Conservation (phyloP, 1,140 invertebrate species). For the Anastatus disparis region DNA sequence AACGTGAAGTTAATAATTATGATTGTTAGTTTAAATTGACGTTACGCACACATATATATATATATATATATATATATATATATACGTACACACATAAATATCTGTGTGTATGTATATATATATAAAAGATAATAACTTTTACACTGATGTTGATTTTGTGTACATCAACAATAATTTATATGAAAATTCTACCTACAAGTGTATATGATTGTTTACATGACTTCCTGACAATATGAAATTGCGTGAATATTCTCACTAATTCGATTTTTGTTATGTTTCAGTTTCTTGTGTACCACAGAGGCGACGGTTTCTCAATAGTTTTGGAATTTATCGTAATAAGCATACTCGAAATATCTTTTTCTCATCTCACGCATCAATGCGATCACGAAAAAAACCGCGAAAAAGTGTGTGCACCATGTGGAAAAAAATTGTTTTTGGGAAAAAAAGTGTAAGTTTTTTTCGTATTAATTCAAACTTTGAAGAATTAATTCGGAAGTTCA, state of each 20-base stretch:
- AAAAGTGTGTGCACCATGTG: constrained; percentile 22
- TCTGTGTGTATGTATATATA: too few species aligned
- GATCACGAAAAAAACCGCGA: constrained; percentile 4
- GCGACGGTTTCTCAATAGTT: not conserved
- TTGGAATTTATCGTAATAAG: not conserved
- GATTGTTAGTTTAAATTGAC: not conserved
- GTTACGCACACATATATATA: not conserved
- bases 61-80: not conserved
- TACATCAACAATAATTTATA: too few species aligned
- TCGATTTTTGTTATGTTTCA: not conserved
- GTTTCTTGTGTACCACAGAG: not conserved
- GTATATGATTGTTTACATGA: not conserved
- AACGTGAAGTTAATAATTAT: too few species aligned
- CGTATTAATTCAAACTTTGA: not conserved
- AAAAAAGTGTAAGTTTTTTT: constrained; percentile 15
- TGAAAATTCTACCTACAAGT: too few species aligned
- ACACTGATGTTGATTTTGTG: too few species aligned
- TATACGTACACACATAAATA: not conserved
- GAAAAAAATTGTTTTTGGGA: constrained; percentile 9
- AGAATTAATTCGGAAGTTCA: not conserved
- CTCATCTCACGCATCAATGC: not conserved
- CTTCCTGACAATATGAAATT: not conserved
- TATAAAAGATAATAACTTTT: too few species aligned
- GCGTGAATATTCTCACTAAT: not conserved
- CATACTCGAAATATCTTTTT: not conserved